These are phyloP conservation scores for Yponomeuta cagnagella DNA, from an alignment of 2,888 invertebrate species.

Conservation along the genomic window DNA sequence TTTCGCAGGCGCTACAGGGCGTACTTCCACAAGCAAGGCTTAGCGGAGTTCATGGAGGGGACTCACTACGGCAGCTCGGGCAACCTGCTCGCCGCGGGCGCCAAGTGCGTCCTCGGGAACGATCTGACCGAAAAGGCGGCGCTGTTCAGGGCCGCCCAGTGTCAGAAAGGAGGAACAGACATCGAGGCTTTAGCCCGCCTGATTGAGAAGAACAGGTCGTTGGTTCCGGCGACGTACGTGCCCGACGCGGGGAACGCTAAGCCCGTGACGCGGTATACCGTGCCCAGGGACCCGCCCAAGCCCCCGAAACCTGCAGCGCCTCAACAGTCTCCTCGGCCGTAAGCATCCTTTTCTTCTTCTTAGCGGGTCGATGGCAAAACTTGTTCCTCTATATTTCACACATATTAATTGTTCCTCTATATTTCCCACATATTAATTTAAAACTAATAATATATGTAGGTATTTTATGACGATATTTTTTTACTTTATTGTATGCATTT, in stretches of 20 bases:
- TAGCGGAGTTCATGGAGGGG: background rate
- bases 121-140: background rate
- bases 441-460: too few species aligned
- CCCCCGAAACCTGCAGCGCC: background rate
- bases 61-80: background rate
- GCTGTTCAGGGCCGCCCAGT: background rate
- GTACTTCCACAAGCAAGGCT: background rate
- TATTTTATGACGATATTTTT: too few species aligned
- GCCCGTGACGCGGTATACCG: background rate
- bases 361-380: too few species aligned
- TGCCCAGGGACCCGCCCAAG: background rate
- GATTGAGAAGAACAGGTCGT: background rate
- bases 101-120: background rate
- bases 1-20: background rate
- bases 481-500: too few species aligned
- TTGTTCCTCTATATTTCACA: too few species aligned
- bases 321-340: background rate
- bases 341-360: background rate
- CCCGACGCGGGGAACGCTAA: background rate
- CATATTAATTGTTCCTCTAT: too few species aligned
- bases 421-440: too few species aligned
- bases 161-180: background rate
- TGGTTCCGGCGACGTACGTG: background rate
- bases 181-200: background rate
- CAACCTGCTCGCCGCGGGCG: background rate